These are phyloP conservation scores for Sebastes cheni DNA, from an alignment of 2,797 vertebrate genomes.

Conservation along the genomic window DNA sequence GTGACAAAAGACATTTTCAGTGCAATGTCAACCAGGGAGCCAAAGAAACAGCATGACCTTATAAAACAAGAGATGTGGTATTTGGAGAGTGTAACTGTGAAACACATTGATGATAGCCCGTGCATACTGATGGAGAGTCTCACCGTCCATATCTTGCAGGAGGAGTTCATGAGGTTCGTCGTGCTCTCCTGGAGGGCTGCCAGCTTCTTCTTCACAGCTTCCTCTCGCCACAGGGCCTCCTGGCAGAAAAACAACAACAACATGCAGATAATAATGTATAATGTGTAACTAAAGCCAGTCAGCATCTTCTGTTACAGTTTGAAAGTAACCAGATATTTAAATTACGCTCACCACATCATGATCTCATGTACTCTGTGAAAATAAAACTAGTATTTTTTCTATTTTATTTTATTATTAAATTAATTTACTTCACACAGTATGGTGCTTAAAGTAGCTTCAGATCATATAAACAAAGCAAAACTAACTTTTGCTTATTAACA, in stretches of 20 bases:
- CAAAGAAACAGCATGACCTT: not conserved
- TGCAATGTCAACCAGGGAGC: not conserved
- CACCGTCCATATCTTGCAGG: slow-evolving; percentile 80
- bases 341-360: not conserved
- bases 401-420: no score
- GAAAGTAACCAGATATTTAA: not conserved
- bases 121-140: slow-evolving; percentile 8
- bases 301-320: not conserved
- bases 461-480: not conserved
- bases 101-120: not conserved
- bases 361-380: not conserved
- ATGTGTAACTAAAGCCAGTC: not conserved
- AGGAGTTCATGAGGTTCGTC: slow-evolving; percentile 71
- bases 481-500: not conserved
- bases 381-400: not conserved
- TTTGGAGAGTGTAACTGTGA: not conserved
- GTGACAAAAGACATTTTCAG: slow-evolving; percentile 7
- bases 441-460: not conserved
- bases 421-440: not conserved
- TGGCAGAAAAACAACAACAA: slow-evolving; percentile 34
- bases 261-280: not conserved
- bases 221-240: slow-evolving; percentile 85
- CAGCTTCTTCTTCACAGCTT: slow-evolving; percentile 79
- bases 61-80: not conserved
- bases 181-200: slow-evolving; percentile 71